phyloP scores from a whole-genome alignment of 1,140 invertebrate species.

The Diorhabda sublineata region DNA sequence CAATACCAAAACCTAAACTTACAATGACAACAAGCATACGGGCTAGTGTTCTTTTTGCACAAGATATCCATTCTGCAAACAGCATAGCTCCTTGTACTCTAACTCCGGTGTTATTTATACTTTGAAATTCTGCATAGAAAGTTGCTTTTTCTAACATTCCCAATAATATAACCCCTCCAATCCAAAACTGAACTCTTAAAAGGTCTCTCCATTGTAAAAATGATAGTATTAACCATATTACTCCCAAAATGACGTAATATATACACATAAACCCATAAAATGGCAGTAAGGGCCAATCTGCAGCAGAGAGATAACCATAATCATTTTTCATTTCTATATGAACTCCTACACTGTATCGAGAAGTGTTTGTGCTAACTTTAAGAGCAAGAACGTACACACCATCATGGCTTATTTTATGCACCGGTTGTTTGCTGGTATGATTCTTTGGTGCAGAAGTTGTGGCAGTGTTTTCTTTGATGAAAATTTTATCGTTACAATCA shows the following conservation, averaged over 20 bases:
- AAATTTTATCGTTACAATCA: constrained; percentile 39
- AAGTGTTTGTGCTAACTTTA: constrained; percentile 28
- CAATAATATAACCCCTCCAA: constrained; percentile 81
- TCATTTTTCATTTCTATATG: constrained; percentile 62
- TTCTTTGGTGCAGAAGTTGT: constrained; percentile 16
- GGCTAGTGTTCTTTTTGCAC: constrained; percentile 82
- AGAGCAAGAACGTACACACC: constrained; percentile 55
- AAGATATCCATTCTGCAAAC: constrained; percentile 84
- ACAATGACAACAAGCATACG: constrained; percentile 92
- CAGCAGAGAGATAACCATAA: constrained; percentile 70
- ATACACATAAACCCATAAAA: constrained; percentile 91
- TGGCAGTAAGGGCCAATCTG: constrained; percentile 67
- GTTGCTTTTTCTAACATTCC: constrained; percentile 84
- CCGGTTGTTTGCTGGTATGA: constrained; percentile 35
- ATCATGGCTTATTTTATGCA: constrained; percentile 50
- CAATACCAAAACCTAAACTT: constrained; percentile 90
- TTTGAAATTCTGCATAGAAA: constrained; percentile 86
- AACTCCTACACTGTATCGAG: constrained; percentile 51
- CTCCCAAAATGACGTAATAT: constrained; percentile 77
- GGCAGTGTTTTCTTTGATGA: constrained; percentile 31
- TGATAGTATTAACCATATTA: constrained; percentile 80
- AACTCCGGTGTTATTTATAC: constrained; percentile 68
- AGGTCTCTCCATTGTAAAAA: constrained; percentile 85
- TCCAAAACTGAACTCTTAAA: constrained; percentile 93
- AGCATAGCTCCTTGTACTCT: constrained; percentile 66